phyloP scores from a whole-genome alignment of 2,888 invertebrate genomes.

The Bruchidius siliquastri region DNA sequence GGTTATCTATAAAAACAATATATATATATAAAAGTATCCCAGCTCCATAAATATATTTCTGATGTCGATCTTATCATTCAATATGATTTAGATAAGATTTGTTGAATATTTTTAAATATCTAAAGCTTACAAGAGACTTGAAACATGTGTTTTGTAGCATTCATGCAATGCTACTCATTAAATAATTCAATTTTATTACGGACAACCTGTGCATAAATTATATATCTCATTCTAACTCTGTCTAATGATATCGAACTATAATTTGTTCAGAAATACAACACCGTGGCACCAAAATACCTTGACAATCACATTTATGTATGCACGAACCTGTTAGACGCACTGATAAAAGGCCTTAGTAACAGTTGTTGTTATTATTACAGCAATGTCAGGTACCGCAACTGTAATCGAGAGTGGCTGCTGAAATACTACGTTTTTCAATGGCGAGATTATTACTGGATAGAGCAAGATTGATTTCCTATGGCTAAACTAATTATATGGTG shows the following conservation, averaged over 20 bases:
- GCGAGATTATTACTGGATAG: neutral
- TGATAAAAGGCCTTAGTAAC: neutral
- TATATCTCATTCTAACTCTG: neutral
- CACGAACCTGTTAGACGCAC: neutral
- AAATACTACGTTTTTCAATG: neutral
- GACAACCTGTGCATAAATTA: no score
- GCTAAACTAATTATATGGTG: neutral
- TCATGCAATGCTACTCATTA: no score
- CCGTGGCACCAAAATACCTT: neutral
- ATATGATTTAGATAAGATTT: no score
- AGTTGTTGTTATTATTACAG: neutral
- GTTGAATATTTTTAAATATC: no score
- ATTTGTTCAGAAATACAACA: neutral
- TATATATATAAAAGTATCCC: no score
- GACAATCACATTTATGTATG: neutral
- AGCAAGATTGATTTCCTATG: neutral
- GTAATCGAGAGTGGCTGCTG: neutral
- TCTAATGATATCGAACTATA: neutral
- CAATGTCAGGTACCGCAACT: neutral
- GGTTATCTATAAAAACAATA: no score
- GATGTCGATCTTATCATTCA: no score
- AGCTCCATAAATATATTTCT: no score
- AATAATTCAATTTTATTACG: no score
- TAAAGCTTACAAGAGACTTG: no score
- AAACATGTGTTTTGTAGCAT: no score